Conservation (phyloP, 2,113 vertebrate genomes). For the Apus apus region DNA sequence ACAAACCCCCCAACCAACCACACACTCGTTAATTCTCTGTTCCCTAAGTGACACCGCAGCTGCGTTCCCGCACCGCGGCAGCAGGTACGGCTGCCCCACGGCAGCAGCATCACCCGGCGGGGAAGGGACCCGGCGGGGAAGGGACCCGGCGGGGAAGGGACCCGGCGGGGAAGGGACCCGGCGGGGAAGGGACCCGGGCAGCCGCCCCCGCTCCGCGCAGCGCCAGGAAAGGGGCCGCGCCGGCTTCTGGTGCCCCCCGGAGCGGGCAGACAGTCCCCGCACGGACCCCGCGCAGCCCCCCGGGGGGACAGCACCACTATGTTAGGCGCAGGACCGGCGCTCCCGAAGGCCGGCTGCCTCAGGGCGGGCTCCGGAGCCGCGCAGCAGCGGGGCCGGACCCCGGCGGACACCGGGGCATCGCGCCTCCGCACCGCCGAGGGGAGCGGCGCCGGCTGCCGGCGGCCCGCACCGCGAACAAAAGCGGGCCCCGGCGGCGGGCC, state of each 20-base stretch:
- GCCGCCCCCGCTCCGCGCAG: neutral
- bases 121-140: neutral
- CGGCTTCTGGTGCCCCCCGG: neutral
- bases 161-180: no score
- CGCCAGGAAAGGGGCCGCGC: neutral
- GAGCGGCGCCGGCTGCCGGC: neutral
- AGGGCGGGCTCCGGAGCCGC: neutral
- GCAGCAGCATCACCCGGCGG: neutral
- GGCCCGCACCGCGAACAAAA: slow-evolving; percentile 58
- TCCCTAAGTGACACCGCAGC: neutral
- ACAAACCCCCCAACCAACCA: accelerated
- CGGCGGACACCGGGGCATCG: neutral
- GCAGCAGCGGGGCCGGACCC: neutral
- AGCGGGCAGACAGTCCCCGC: no score
- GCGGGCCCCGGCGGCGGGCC: slow-evolving; percentile 11
- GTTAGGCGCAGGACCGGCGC: neutral
- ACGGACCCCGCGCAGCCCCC: neutral
- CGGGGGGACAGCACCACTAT: neutral
- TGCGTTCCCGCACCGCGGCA: neutral
- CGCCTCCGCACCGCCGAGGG: neutral
- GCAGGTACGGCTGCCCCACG: neutral
- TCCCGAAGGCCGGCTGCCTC: neutral
- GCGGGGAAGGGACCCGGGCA: no score
- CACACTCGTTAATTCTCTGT: accelerated
- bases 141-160: neutral